These are phyloP conservation scores for Drosophila novamexicana DNA, from an alignment of 1,140 invertebrate genomes.

Conservation along the genomic window DNA sequence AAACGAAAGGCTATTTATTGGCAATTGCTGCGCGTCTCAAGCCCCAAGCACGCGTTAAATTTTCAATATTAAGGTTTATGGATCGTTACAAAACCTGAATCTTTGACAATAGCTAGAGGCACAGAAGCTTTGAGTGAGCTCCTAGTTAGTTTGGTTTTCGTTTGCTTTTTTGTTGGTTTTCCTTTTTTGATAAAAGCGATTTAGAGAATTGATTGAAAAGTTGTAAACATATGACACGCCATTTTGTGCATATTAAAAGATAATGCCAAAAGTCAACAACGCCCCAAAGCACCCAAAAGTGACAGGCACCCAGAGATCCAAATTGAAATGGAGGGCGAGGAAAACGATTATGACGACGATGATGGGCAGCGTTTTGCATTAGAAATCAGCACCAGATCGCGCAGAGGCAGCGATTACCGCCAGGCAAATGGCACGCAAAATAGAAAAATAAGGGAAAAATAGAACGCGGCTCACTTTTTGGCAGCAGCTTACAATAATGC, in stretches of 20 bases:
- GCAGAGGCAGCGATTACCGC: slow-evolving; percentile 3
- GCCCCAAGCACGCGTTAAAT: slow-evolving; percentile 21
- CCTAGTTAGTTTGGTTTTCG: slow-evolving; percentile 20
- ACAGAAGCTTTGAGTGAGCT: not conserved
- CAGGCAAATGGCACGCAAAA: slow-evolving; percentile 63
- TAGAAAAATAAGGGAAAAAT: slow-evolving; percentile 18
- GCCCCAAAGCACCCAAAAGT: slow-evolving; percentile 34
- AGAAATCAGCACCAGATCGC: slow-evolving; percentile 36
- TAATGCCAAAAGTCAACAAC: slow-evolving; percentile 74
- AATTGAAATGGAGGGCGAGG: slow-evolving; percentile 12
- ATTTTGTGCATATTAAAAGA: slow-evolving; percentile 78
- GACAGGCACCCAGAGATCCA: slow-evolving; percentile 15
- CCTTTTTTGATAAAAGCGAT: slow-evolving; percentile 18
- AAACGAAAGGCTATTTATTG: not conserved
- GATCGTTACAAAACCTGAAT: slow-evolving; percentile 6
- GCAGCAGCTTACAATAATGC: slow-evolving; percentile 75
- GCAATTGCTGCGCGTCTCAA: slow-evolving; percentile 1
- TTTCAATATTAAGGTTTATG: slow-evolving; percentile 10
- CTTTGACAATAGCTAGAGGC: slow-evolving; percentile 29
- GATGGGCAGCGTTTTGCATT: slow-evolving; percentile 56
- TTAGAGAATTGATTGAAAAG: slow-evolving; percentile 73
- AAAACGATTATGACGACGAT: not conserved
- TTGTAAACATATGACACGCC: slow-evolving; percentile 75
- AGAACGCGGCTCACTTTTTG: slow-evolving; percentile 35
- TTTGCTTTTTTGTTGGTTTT: slow-evolving; percentile 6